Percentiles rank a stretch among this genome's conserved stretches.
phyloP scores from a whole-genome alignment of 2,888 invertebrate species.

The Drosophila melanosoma region DNA sequence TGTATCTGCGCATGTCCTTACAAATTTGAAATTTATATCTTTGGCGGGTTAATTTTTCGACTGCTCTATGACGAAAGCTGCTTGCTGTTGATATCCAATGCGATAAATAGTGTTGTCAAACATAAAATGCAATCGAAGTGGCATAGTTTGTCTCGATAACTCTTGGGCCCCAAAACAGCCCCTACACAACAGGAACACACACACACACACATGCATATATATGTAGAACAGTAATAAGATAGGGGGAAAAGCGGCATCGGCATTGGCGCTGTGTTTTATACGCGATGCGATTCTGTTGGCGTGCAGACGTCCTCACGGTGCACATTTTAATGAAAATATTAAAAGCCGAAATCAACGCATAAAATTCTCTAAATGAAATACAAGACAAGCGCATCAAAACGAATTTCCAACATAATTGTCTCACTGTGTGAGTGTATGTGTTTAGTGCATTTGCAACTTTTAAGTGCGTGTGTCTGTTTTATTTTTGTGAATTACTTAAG shows the following conservation, averaged over 20 bases:
- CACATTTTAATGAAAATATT: constrained; percentile 23
- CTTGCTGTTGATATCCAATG: not conserved
- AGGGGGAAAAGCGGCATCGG: constrained; percentile 46
- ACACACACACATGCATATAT: constrained; percentile 1
- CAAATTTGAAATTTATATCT: constrained; percentile 9
- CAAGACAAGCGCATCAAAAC: constrained; percentile 36
- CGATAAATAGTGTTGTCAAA: constrained; percentile 35
- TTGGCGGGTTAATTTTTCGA: not conserved
- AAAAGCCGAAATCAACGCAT: constrained; percentile 45
- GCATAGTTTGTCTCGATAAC: constrained; percentile 31
- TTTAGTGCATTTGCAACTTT: constrained; percentile 48
- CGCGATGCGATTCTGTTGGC: constrained; percentile 62
- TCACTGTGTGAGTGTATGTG: constrained; percentile 25
- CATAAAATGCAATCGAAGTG: constrained; percentile 13
- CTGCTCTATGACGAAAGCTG: constrained; percentile 38
- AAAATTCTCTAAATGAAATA: constrained; percentile 37
- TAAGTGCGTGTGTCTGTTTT: constrained; percentile 24
- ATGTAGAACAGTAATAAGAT: not conserved
- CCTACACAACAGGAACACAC: constrained; percentile 27
- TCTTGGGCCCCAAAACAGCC: constrained; percentile 39
- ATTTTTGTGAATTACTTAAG: constrained; percentile 40
- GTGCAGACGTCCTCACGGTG: constrained; percentile 62
- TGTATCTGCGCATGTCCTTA: not conserved
- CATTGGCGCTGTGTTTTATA: constrained; percentile 54
- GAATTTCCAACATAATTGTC: constrained; percentile 28